These are phyloP conservation scores for Ladona fulva DNA, from an alignment of 1,140 invertebrate genomes.

Conservation along the genomic window DNA sequence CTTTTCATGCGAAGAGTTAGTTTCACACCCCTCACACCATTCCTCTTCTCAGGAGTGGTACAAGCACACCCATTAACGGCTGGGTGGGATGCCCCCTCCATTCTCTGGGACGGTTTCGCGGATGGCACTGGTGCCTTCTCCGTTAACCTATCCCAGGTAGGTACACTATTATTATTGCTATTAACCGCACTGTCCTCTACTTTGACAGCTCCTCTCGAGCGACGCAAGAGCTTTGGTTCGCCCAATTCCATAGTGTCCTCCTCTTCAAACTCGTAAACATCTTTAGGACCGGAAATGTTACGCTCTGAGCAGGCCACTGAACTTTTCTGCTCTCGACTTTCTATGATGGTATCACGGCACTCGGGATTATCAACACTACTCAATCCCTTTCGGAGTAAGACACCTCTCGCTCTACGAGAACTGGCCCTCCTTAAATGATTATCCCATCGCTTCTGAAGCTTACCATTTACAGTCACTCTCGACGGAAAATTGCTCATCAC, in stretches of 20 bases:
- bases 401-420: constrained; percentile 12
- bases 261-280: constrained; percentile 43
- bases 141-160: neutral
- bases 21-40: constrained; percentile 49
- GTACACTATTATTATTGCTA: neutral
- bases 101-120: neutral
- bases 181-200: neutral
- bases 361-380: neutral
- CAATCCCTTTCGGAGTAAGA: constrained; percentile 8
- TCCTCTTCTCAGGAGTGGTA: neutral
- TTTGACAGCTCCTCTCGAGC: constrained; percentile 24
- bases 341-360: neutral
- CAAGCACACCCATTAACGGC: neutral
- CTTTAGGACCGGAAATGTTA: constrained; percentile 27
- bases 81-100: neutral
- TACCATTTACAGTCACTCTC: constrained; percentile 14
- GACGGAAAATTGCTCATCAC: constrained; percentile 14
- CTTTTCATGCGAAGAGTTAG: constrained; percentile 76
- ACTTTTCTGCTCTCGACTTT: constrained; percentile 15
- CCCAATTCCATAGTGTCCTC: constrained; percentile 27
- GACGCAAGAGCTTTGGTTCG: constrained; percentile 22
- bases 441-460: constrained; percentile 20
- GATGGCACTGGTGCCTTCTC: neutral
- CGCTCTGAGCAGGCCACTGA: neutral
- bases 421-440: constrained; percentile 18